Conservation (phyloP, 2,113 vertebrate species). For the Bujurquina vittata region DNA sequence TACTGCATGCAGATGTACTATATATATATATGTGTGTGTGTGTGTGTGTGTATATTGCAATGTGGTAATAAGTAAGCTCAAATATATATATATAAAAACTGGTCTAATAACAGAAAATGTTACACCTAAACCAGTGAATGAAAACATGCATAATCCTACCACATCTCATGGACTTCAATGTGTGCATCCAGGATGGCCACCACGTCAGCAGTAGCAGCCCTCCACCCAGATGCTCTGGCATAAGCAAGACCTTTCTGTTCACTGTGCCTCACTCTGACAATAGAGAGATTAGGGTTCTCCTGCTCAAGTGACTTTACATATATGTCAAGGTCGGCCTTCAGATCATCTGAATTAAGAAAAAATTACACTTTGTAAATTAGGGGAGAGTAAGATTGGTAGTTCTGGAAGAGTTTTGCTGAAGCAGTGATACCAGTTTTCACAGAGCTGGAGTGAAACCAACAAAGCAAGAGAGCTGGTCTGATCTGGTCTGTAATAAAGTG, state of each 20-base stretch:
- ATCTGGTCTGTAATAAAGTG: too few relatives aligned
- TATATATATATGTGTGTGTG: too few relatives aligned
- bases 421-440: background rate
- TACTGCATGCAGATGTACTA: background rate
- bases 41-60: too few relatives aligned
- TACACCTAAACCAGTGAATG: background rate
- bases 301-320: conserved; percentile 36
- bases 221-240: conserved; percentile 75
- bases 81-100: too few relatives aligned
- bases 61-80: too few relatives aligned
- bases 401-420: background rate
- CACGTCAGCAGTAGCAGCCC: conserved; percentile 24
- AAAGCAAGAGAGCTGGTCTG: too few relatives aligned
- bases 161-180: conserved; percentile 80
- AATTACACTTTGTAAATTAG: background rate
- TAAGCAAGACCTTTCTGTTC: conserved; percentile 74
- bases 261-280: conserved; percentile 65
- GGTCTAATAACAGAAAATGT: background rate
- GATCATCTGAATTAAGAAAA: conserved; percentile 53
- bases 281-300: conserved; percentile 44
- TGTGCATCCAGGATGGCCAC: conserved; percentile 84
- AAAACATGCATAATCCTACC: conserved; percentile 47
- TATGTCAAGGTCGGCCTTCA: conserved; percentile 58
- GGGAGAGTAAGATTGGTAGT: background rate
- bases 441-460: background rate